Percentiles rank a stretch among this genome's conserved stretches.
These are phyloP conservation scores for Serranus cabrilla DNA, from an alignment of 2,797 vertebrate species.

Conservation along the genomic window DNA sequence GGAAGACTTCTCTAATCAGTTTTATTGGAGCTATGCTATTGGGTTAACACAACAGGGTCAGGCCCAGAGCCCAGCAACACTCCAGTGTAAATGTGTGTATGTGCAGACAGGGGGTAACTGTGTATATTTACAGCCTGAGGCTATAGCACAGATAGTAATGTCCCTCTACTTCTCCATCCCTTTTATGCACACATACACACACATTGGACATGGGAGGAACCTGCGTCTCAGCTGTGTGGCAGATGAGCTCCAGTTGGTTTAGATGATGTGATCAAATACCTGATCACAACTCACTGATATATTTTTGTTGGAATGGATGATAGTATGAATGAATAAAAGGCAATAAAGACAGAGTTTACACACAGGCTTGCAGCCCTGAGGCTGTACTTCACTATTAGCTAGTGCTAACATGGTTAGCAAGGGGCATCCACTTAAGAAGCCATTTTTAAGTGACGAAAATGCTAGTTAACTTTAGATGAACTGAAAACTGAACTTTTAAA, in stretches of 20 bases:
- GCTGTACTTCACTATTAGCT: too few species aligned
- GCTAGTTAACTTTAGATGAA: too few species aligned
- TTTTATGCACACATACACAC: constrained; percentile 32
- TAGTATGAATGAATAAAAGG: constrained; percentile 7
- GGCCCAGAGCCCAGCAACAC: constrained; percentile 50
- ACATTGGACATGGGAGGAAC: constrained; percentile 20
- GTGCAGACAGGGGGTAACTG: constrained; percentile 32
- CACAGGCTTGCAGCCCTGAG: too few species aligned
- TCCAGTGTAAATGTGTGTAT: constrained; percentile 49
- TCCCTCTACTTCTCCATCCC: constrained; percentile 40
- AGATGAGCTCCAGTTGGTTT: constrained; percentile 56
- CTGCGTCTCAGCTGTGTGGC: constrained; percentile 60
- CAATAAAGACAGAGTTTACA: too few species aligned
- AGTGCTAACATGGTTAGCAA: too few species aligned
- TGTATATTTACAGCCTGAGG: constrained; percentile 66
- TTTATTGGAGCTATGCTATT: constrained; percentile 83
- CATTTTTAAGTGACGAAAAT: too few species aligned
- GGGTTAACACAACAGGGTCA: constrained; percentile 82
- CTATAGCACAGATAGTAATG: constrained; percentile 51
- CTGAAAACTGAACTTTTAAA: too few species aligned
- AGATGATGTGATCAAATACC: constrained; percentile 40
- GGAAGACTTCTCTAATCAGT: constrained; percentile 82
- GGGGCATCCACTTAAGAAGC: too few species aligned
- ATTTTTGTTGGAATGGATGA: background rate
- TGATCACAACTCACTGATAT: constrained; percentile 23